Percentiles rank a stretch among this genome's conserved stretches.
These are phyloP conservation scores for Rhea americana DNA, from an alignment of 2,113 vertebrate genomes.

Conservation along the genomic window DNA sequence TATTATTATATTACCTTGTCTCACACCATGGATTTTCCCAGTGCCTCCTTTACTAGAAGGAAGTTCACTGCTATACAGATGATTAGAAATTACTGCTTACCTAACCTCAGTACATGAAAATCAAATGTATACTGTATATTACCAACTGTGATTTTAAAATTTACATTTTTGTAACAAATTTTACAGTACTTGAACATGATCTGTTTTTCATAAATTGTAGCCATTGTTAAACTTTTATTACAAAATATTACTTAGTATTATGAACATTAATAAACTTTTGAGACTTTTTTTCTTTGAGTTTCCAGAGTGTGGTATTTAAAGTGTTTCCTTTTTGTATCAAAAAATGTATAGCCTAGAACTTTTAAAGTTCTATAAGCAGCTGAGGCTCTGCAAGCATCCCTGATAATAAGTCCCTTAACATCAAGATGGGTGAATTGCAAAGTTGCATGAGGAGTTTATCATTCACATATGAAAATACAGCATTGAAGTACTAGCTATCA, in stretches of 20 bases:
- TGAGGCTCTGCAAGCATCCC: neutral
- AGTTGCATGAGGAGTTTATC: neutral
- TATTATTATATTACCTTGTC: neutral
- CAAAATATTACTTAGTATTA: neutral
- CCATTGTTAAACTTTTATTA: neutral
- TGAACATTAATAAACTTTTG: neutral
- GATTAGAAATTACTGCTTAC: neutral
- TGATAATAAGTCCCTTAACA: neutral
- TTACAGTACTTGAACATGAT: neutral
- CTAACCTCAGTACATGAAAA: neutral
- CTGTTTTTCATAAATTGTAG: neutral
- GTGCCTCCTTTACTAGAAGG: neutral
- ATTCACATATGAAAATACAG: neutral
- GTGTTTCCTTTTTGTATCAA: neutral
- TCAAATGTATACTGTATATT: neutral
- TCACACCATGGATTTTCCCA: constrained; percentile 23
- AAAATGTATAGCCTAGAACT: neutral
- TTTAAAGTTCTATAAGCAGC: neutral
- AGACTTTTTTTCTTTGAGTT: neutral
- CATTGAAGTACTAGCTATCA: neutral
- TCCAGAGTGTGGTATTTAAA: neutral
- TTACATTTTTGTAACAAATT: neutral
- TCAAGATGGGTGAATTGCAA: neutral
- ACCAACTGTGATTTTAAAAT: neutral
- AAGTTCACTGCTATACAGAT: neutral